phyloP scores from a whole-genome alignment of 2,113 vertebrate species.

The Suncus etruscus region DNA sequence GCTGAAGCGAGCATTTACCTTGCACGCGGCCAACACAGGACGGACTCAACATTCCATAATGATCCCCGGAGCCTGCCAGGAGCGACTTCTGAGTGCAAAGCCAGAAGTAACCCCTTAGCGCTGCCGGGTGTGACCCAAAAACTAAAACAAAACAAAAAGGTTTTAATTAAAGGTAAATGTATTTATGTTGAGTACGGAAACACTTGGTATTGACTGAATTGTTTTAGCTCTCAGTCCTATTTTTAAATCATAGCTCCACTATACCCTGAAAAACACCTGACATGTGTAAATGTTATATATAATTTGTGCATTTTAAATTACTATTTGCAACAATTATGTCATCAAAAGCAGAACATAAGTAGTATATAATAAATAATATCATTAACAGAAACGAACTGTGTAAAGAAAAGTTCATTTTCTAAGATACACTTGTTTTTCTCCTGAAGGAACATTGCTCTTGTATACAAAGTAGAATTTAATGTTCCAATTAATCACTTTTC shows the following conservation, averaged over 20 bases:
- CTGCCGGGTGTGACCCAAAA: too few relatives aligned
- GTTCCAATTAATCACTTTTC: neutral
- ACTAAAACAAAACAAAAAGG: neutral
- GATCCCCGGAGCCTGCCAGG: too few relatives aligned
- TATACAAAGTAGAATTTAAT: neutral
- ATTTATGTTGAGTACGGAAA: neutral
- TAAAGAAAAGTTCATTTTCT: constrained; percentile 2
- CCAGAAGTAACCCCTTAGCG: too few relatives aligned
- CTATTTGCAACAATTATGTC: neutral
- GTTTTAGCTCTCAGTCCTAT: neutral
- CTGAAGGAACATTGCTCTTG: neutral
- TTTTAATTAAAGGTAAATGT: neutral
- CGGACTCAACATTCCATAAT: too few relatives aligned
- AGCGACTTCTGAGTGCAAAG: too few relatives aligned
- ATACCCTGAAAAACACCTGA: neutral
- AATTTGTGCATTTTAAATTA: neutral
- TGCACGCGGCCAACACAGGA: too few relatives aligned
- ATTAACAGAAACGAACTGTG: neutral
- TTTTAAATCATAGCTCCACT: neutral
- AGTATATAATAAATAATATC: neutral
- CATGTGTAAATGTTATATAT: neutral
- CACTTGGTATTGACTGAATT: neutral
- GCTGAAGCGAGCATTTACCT: too few relatives aligned
- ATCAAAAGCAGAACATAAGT: neutral
- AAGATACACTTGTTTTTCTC: neutral